Base-by-base conservation (phyloP, 2,888 invertebrate species). In the Nomada flava region DNA sequence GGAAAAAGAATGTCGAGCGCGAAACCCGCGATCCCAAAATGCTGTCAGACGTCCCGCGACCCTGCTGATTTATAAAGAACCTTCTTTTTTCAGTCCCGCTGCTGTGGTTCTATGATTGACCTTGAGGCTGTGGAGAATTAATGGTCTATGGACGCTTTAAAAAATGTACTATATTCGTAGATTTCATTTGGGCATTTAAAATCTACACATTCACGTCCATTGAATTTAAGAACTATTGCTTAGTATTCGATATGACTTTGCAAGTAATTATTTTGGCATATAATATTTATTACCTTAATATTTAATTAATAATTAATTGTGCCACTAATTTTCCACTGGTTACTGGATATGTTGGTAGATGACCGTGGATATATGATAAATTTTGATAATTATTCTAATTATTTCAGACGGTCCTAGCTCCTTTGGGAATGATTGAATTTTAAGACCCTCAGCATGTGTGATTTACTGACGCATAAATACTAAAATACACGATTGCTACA, bases 21-120 rank as follows among this genome's bases (percentile, higher is more conserved):
- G 76, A 70, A 72, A 77, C 62, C 60, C 72, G 60, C 55, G 70
- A 71, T 62, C 60, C 47, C n/a, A 75, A 82, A 80, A 82, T 63
- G 73, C 83, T 70, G 64, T 36, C 50, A 50, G 10, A 57, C 65
- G 70, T 70, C 68, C 47, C 26, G 13, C 23, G 67, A 67, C 42
- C 77, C 50, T 11, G 52, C 18, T 76, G 78, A 86, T 80, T 76
- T 80, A 84, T 76, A 64, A 62, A 13, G 72, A 55, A 36, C 72
- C 65, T 50, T 78, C 23, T 75, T 79, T 73, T 53, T 26, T 36
- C 36, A 36, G 10, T 23, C 29, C 50, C 59, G 26, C 69, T 59
- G 55, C 67, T 65, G n/a, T 36, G 59, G 20, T 55, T 76, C 29
- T 36, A 26, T 71, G 67, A 82, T 82, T 55, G 72, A 79, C 76